Conservation (phyloP, 2,888 invertebrate genomes). For the Cryptus viduatorius region DNA sequence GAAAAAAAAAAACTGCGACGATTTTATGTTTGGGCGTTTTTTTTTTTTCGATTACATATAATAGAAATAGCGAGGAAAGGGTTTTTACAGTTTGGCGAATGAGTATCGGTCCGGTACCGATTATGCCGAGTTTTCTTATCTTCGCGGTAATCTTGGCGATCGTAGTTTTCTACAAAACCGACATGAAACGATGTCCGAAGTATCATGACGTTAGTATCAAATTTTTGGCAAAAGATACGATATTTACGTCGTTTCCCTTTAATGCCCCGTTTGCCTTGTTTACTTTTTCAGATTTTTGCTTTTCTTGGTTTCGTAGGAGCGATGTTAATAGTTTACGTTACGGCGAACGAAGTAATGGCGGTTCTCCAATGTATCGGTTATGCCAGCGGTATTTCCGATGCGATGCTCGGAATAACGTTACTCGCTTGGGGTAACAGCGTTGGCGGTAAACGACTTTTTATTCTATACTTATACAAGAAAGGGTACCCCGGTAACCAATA, state of each 20-base stretch:
- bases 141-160: conserved; percentile 71
- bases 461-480: not conserved
- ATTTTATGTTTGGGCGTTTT: conserved; percentile 61
- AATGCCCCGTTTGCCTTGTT: not conserved
- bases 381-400: conserved; percentile 86
- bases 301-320: conserved; percentile 87
- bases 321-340: conserved; percentile 87
- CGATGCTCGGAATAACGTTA: conserved; percentile 88
- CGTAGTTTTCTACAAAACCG: conserved; percentile 77
- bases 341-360: conserved; percentile 88
- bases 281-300: conserved; percentile 83
- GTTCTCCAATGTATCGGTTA: conserved; percentile 87
- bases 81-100: conserved; percentile 73
- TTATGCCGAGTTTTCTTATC: conserved; percentile 72
- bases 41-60: not conserved
- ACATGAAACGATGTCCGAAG: conserved; percentile 75
- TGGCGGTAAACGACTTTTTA: conserved; percentile 82
- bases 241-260: too few relatives aligned
- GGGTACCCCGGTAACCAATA: not conserved
- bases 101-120: conserved; percentile 75
- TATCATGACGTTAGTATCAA: conserved; percentile 80
- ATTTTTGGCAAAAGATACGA: not conserved
- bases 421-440: conserved; percentile 89
- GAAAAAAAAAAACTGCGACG: not conserved
- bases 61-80: not conserved